These are phyloP conservation scores for Melanotaenia pygmaea DNA, from an alignment of 2,797 vertebrate genomes.

Conservation along the genomic window DNA sequence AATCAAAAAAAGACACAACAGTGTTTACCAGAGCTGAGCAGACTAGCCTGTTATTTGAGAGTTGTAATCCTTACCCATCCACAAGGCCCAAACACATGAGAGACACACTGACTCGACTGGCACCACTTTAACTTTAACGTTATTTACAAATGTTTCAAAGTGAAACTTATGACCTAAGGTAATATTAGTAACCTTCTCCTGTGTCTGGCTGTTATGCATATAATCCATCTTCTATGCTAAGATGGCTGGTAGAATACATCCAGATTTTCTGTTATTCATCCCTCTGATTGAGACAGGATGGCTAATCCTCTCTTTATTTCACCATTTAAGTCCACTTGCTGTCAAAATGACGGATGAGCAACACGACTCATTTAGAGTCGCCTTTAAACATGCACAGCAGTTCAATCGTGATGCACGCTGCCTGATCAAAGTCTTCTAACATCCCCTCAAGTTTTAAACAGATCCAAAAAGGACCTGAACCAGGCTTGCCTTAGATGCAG, in stretches of 20 bases:
- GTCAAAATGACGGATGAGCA: neutral
- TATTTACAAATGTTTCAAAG: neutral
- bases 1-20: too few relatives aligned
- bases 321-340: neutral
- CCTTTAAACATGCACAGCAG: neutral
- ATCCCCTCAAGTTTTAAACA: neutral
- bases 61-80: neutral
- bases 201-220: neutral
- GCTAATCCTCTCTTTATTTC: neutral
- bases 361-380: neutral
- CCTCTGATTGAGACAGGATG: slow-evolving; percentile 3
- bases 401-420: neutral
- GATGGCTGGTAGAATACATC: neutral
- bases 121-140: neutral
- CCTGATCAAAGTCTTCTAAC: neutral
- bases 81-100: neutral
- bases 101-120: neutral
- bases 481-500: neutral
- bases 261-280: slow-evolving; percentile 2
- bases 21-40: neutral
- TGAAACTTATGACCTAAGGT: neutral
- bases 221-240: neutral
- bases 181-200: neutral
- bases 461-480: neutral
- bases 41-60: neutral